These are phyloP conservation scores for Bujurquina vittata DNA, from an alignment of 2,113 vertebrate species.

Conservation along the genomic window DNA sequence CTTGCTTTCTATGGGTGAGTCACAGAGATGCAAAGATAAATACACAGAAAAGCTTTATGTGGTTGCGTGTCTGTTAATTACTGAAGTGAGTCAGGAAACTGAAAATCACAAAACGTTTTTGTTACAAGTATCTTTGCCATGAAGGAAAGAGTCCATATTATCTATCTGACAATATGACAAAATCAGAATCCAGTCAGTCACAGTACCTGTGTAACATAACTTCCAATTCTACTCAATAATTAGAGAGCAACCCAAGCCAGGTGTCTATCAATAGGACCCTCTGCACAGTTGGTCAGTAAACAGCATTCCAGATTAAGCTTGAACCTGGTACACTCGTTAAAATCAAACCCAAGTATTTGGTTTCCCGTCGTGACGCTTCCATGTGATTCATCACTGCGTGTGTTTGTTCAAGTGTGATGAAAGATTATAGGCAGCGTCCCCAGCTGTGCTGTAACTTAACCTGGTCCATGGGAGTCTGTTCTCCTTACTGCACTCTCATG, in stretches of 20 bases:
- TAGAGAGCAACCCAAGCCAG: conserved; percentile 62
- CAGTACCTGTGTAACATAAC: conserved; percentile 28
- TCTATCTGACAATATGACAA: not conserved
- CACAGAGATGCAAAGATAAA: conserved; percentile 6
- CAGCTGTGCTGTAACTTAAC: conserved; percentile 62
- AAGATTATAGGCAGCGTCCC: conserved; percentile 20
- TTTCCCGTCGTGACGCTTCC: conserved; percentile 37
- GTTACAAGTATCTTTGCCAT: not conserved
- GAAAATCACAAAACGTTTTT: not conserved
- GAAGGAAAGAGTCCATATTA: not conserved
- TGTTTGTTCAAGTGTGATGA: conserved; percentile 41
- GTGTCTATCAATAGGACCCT: conserved; percentile 54
- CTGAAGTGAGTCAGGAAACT: not conserved
- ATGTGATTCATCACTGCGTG: conserved; percentile 32
- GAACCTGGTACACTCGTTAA: conserved; percentile 66
- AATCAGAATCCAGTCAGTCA: not conserved
- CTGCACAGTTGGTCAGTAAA: conserved; percentile 65
- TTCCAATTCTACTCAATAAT: conserved; percentile 54
- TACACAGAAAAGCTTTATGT: not conserved
- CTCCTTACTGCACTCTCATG: conserved; percentile 43
- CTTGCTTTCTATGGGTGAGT: not conserved
- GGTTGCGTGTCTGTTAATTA: not conserved
- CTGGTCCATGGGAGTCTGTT: conserved; percentile 54
- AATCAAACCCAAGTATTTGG: conserved; percentile 57
- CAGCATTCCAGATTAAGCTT: conserved; percentile 66